Conservation (phyloP, 64 coral and sea anemone genomes). For the Astreopora myriophthalma region DNA sequence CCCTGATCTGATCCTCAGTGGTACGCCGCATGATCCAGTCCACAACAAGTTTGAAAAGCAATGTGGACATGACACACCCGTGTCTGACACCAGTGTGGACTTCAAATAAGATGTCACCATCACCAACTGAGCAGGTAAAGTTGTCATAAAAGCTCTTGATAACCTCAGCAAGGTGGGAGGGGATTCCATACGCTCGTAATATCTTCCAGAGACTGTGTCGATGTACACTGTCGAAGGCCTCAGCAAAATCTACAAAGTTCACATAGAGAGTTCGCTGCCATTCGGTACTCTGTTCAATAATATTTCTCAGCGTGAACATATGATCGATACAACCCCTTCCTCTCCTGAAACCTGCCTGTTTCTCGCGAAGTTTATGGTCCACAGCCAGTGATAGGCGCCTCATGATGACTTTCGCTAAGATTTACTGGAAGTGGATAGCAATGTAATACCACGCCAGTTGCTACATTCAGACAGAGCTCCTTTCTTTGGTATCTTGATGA, state of each 20-base stretch:
- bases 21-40: too few species aligned
- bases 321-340: slow-evolving; percentile 8
- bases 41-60: too few species aligned
- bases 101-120: neutral
- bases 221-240: slow-evolving; percentile 36
- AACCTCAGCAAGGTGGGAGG: neutral
- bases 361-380: neutral
- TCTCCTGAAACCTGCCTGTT: slow-evolving; percentile 3
- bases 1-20: too few species aligned
- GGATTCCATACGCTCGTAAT: slow-evolving; percentile 1
- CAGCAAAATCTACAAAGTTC: slow-evolving; percentile 51
- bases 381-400: neutral
- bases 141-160: neutral
- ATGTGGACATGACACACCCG: too few species aligned
- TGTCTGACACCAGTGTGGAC: neutral
- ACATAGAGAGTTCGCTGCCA: slow-evolving; percentile 10
- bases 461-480: neutral
- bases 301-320: slow-evolving; percentile 13
- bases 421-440: slow-evolving; percentile 1
- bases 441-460: slow-evolving; percentile 12
- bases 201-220: slow-evolving; percentile 25
- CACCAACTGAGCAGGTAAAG: neutral
- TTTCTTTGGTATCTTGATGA: slow-evolving; percentile 20
- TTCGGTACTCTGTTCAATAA: neutral
- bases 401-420: neutral